A percentile compares a stretch with the other conserved stretches of the same genome.
These are phyloP conservation scores for Elachura formosa DNA, from an alignment of 2,113 vertebrate species.

Conservation along the genomic window DNA sequence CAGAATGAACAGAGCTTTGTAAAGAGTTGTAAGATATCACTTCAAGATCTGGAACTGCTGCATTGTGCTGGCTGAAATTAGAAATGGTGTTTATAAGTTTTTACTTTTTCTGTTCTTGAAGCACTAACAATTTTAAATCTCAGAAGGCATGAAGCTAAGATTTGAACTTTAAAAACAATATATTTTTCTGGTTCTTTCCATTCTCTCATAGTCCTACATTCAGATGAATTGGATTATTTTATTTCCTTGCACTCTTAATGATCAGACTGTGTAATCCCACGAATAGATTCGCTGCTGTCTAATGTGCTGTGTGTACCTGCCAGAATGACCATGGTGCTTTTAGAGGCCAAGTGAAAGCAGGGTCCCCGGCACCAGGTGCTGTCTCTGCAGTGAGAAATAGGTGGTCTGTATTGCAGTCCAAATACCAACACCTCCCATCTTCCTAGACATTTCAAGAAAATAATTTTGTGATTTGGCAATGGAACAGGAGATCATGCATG, in stretches of 20 bases:
- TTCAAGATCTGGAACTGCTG: background rate
- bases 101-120: background rate
- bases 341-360: background rate
- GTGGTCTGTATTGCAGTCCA: background rate
- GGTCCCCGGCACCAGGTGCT: background rate
- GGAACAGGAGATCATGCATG: rapidly evolving
- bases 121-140: background rate
- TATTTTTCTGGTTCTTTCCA: background rate
- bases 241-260: background rate
- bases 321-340: background rate
- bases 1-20: background rate
- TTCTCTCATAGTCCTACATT: background rate
- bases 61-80: background rate
- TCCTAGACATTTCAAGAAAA: background rate
- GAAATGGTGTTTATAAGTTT: background rate
- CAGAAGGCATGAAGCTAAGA: background rate
- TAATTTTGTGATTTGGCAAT: background rate
- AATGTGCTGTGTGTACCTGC: background rate
- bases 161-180: background rate
- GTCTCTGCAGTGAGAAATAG: background rate
- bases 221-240: background rate
- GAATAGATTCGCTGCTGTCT: background rate
- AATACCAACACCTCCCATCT: background rate
- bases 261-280: background rate
- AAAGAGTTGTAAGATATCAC: background rate